A percentile compares a stretch with the other conserved stretches of the same genome.
These are phyloP conservation scores for Aphis gossypii DNA, from an alignment of 1,140 invertebrate genomes.

Conservation along the genomic window DNA sequence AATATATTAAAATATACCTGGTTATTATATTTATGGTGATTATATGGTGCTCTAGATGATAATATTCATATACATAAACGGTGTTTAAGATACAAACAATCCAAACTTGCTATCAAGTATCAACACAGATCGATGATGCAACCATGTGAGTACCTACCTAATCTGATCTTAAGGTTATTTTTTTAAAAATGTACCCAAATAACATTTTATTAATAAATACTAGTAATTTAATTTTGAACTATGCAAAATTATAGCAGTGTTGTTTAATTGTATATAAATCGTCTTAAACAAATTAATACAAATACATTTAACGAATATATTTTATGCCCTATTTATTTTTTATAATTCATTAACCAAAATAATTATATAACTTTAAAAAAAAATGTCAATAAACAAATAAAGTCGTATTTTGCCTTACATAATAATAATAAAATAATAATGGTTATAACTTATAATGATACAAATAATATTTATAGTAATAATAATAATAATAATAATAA, in stretches of 20 bases:
- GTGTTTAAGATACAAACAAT: neutral
- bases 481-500: constrained; percentile 22
- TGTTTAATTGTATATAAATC: constrained; percentile 9
- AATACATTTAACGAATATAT: neutral
- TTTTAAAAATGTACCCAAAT: neutral
- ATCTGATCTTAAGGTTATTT: neutral
- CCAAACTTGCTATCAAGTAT: neutral
- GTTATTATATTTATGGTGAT: neutral
- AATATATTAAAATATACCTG: neutral
- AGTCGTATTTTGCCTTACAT: neutral
- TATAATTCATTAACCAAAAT: constrained; percentile 17
- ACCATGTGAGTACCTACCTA: neutral
- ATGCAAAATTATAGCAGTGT: constrained; percentile 21
- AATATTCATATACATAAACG: neutral
- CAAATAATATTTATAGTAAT: constrained; percentile 30
- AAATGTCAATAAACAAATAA: neutral
- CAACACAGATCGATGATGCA: neutral
- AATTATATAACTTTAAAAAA: constrained; percentile 1
- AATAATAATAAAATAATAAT: constrained; percentile 17
- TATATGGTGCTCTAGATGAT: neutral
- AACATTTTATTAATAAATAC: neutral
- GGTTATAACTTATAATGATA: neutral
- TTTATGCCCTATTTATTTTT: neutral
- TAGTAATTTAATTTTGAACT: neutral
- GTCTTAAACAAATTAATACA: neutral